Evolutionary conservation across 2,888 invertebrate species (phyloP), one percentile per base, ranked within the genome.

Genomic region (Loripinus fragilis): DNA sequence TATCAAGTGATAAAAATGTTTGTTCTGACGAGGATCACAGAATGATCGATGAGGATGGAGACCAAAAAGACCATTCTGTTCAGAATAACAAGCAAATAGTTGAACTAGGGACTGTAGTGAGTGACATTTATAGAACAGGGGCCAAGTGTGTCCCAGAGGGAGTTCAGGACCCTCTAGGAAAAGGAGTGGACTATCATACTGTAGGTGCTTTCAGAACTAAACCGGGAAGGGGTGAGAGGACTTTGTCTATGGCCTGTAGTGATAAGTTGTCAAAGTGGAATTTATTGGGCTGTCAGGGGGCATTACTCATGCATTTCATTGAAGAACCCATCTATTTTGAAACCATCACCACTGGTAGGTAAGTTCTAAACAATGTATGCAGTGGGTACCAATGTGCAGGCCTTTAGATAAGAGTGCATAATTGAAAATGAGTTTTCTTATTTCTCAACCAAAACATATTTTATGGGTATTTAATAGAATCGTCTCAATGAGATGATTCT

Each of bases 241-340:
- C 98, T 0, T 93, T 97, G 55, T 98, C 98, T 15, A 96, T 98
- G 88, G 98, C 98, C 0, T 99, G 98, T 93, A 98, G 98, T 93
- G 98, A 99, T 94, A 99, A 99, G 95, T 94, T 99, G 20, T 96
- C 97, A 2, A 96, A 96, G 89, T 99, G 98, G 98, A 96, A 96
- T 90, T 94, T 96, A 79, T 91, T 97, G 42, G 98, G 98, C 0
- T 92, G 97, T 35, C 98, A 95, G 94, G 98, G 98, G 3, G 95
- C 97, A 3, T 94, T 98, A 3, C 91, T 98, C 67, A 95, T 95
- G 81, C 93, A 95, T 79, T 92, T 98, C 35, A 93, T 98, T 30
- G 90, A 94, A 3, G 90, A 94, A 76, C 96, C 96, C 17, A 95
- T 98, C 89, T 96, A 95, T 92, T 94, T 98, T 0, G 94, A 95